These are phyloP conservation scores for Sphinx pinastri DNA, from an alignment of 2,888 invertebrate genomes.

Conservation along the genomic window DNA sequence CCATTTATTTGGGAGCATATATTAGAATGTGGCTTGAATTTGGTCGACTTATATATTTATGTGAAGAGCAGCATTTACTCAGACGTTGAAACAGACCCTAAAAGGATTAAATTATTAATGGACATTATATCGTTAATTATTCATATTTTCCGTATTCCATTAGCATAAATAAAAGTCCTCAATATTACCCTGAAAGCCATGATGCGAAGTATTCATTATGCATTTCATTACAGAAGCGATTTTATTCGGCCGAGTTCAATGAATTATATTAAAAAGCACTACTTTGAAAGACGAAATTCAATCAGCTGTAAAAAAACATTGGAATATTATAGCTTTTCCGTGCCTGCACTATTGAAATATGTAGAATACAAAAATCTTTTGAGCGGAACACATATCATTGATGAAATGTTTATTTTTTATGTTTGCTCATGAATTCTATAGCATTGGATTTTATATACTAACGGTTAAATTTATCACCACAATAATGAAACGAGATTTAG, in stretches of 20 bases:
- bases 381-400: background rate
- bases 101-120: no score
- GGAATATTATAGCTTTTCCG: background rate
- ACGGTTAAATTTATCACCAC: no score
- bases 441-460: no score
- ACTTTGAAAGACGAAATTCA: background rate
- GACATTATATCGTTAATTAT: background rate
- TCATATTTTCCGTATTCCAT: background rate
- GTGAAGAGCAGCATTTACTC: no score
- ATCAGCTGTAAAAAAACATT: background rate
- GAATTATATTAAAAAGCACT: background rate
- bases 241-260: background rate
- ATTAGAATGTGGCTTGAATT: no score
- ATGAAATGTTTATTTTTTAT: constrained; percentile 4
- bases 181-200: background rate
- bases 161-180: background rate
- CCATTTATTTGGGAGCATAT: no score
- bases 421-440: no score
- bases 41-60: no score
- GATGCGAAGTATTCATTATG: background rate
- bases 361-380: constrained; percentile 11
- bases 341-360: background rate
- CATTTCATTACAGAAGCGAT: background rate
- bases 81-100: no score
- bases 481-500: no score